phyloP scores from a whole-genome alignment of 2,797 vertebrate genomes.

The Gymnopithys bicolor region DNA sequence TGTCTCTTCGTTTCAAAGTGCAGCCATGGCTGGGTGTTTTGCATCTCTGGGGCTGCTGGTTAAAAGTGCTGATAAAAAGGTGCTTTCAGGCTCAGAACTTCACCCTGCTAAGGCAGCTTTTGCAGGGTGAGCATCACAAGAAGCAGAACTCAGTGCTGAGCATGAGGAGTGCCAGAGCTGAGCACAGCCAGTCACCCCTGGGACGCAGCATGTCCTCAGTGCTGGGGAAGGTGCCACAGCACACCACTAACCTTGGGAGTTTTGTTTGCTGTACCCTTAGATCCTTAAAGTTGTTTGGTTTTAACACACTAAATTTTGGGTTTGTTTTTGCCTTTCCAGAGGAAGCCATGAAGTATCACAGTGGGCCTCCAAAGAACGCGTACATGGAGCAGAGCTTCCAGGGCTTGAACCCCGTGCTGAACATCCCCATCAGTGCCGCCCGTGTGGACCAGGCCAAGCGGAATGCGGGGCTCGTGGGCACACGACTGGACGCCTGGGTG shows the following conservation, averaged over 20 bases:
- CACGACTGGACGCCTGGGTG: conserved; percentile 88
- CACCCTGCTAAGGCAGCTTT: background rate
- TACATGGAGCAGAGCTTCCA: conserved; percentile 99
- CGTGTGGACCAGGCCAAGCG: conserved; percentile 88
- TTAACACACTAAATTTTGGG: background rate
- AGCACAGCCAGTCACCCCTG: rapidly evolving
- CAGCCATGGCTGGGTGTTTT: background rate
- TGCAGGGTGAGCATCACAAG: background rate
- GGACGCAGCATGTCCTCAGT: rapidly evolving
- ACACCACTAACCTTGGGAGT: background rate
- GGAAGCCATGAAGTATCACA: conserved; percentile 88
- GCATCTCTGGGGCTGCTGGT: background rate
- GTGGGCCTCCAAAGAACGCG: conserved; percentile 88
- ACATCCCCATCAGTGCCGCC: conserved; percentile 86
- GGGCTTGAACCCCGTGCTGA: conserved; percentile 93
- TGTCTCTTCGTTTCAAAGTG: background rate
- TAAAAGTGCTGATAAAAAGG: rapidly evolving
- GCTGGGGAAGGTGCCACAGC: background rate
- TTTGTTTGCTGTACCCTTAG: background rate
- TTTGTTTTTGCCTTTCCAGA: conserved; percentile 79
- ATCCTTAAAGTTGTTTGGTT: background rate
- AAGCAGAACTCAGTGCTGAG: background rate
- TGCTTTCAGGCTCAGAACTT: background rate
- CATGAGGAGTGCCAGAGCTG: background rate
- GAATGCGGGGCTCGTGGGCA: conserved; percentile 84